These are phyloP conservation scores for Thera obeliscata DNA, from an alignment of 2,888 invertebrate genomes.

Conservation along the genomic window DNA sequence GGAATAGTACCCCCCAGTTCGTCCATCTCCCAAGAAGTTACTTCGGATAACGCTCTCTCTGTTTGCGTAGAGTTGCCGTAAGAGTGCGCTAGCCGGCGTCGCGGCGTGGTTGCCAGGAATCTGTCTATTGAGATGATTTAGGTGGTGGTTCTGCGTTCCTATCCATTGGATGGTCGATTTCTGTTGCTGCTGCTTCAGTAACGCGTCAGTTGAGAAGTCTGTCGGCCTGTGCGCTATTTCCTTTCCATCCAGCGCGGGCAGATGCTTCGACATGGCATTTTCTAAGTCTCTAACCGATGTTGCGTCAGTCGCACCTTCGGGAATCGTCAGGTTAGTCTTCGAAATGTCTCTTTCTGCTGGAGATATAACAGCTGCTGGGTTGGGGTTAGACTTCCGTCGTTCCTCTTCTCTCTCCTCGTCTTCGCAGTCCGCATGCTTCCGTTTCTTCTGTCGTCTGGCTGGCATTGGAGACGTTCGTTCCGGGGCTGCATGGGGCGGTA, in stretches of 20 bases:
- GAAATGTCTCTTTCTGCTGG: constrained; percentile 75
- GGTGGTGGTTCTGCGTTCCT: constrained; percentile 89
- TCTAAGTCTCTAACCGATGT: constrained; percentile 95
- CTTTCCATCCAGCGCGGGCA: constrained; percentile 86
- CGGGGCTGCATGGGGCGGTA: constrained; percentile 73
- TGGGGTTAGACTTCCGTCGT: constrained; percentile 65
- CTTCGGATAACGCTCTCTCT: constrained; percentile 97
- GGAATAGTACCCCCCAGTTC: constrained; percentile 77
- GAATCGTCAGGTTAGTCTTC: constrained; percentile 71
- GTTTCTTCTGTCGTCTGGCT: constrained; percentile 85
- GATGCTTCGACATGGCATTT: constrained; percentile 98
- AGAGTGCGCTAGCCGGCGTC: constrained; percentile 94
- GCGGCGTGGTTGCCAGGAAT: constrained; percentile 82
- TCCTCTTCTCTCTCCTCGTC: constrained; percentile 79
- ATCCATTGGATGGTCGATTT: constrained; percentile 96
- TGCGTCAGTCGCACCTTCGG: constrained; percentile 72
- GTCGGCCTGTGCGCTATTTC: constrained; percentile 89
- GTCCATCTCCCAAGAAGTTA: constrained; percentile 86
- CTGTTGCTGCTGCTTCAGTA: constrained; percentile 92
- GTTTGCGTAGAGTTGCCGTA: constrained; percentile 96
- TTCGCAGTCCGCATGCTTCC: constrained; percentile 77
- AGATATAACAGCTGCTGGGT: constrained; percentile 73
- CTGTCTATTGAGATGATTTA: constrained; percentile 86
- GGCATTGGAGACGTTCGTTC: constrained; percentile 84
- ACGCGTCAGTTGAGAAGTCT: constrained; percentile 94